Conservation (phyloP, 2,888 invertebrate genomes). For the Tetragonisca angustula region DNA sequence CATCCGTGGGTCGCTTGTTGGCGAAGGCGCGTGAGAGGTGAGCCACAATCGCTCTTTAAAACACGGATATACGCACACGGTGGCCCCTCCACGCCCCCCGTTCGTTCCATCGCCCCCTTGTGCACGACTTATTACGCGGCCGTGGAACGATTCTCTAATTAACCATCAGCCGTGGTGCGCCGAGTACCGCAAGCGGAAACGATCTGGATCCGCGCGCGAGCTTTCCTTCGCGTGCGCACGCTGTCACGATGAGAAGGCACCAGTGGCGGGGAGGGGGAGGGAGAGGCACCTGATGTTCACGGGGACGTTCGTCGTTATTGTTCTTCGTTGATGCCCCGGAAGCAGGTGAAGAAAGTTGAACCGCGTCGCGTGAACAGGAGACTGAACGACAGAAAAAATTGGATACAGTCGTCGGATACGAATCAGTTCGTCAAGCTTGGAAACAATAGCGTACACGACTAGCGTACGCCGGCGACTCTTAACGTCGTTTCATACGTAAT, state of each 20-base stretch:
- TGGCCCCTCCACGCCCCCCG: not conserved
- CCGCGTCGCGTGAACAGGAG: constrained; percentile 9
- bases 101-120: not conserved
- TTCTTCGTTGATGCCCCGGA: constrained; percentile 47
- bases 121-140: constrained; percentile 40
- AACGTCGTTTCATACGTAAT: too few species aligned
- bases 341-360: constrained; percentile 40
- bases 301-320: constrained; percentile 51
- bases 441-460: too few species aligned
- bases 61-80: constrained; percentile 48
- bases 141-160: constrained; percentile 77
- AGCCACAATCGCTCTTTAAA: constrained; percentile 42
- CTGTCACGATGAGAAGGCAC: constrained; percentile 43
- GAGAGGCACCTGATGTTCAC: constrained; percentile 50
- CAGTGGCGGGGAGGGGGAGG: too few species aligned
- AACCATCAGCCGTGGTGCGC: constrained; percentile 64
- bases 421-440: too few species aligned
- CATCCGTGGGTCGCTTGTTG: constrained; percentile 65
- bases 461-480: too few species aligned
- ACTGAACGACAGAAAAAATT: not conserved
- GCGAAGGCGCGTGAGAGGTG: constrained; percentile 64
- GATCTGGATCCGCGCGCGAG: constrained; percentile 66
- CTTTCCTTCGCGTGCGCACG: constrained; percentile 52
- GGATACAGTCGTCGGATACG: too few species aligned
- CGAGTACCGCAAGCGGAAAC: constrained; percentile 79